phyloP scores from a whole-genome alignment of 2,888 invertebrate genomes.

The Conchocele bisecta region DNA sequence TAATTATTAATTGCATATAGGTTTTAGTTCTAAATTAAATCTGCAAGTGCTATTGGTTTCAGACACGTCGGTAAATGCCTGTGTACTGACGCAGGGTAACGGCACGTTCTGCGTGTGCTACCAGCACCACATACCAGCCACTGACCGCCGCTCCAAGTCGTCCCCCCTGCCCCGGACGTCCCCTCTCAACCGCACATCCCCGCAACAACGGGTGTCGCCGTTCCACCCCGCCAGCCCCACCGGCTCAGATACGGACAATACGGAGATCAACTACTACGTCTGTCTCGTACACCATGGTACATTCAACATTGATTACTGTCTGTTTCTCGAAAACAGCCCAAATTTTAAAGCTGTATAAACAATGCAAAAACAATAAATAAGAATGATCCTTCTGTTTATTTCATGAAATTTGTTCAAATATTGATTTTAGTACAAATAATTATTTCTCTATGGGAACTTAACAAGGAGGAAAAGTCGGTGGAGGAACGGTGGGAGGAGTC shows the following conservation, averaged over 20 bases:
- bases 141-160: conserved; percentile 37
- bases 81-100: conserved; percentile 72
- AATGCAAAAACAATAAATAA: too few relatives aligned
- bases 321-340: too few relatives aligned
- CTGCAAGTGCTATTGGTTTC: conserved; percentile 26
- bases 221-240: conserved; percentile 47
- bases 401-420: too few relatives aligned
- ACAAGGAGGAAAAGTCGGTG: too few relatives aligned
- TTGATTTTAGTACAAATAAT: too few relatives aligned
- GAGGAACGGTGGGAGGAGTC: too few relatives aligned
- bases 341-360: too few relatives aligned
- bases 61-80: conserved; percentile 72
- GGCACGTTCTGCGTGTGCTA: conserved; percentile 79
- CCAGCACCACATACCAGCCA: conserved; percentile 62
- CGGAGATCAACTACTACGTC: conserved; percentile 73
- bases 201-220: conserved; percentile 14
- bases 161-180: conserved; percentile 51
- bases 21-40: too few relatives aligned
- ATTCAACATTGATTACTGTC: conserved; percentile 3
- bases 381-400: too few relatives aligned
- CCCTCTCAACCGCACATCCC: conserved; percentile 48
- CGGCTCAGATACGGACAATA: conserved; percentile 55
- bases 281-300: conserved; percentile 79
- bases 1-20: too few relatives aligned
- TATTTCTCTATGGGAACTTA: too few relatives aligned